Evolutionary conservation across 1,140 invertebrate species (phyloP).

Genomic region (Caenorhabditis remanei): DNA sequence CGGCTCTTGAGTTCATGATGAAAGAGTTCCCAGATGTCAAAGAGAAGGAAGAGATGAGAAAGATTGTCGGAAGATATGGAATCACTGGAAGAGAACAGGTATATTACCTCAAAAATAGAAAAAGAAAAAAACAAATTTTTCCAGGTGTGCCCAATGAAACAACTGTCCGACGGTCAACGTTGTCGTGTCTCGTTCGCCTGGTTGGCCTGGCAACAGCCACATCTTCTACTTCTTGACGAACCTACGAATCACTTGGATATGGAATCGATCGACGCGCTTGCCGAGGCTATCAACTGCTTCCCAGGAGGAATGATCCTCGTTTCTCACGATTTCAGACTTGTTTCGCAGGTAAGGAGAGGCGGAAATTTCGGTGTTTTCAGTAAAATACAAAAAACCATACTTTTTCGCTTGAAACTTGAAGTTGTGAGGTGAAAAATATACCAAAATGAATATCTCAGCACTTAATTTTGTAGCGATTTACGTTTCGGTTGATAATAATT

Average conservation of each 20-base stretch:
- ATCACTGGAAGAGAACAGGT: slow-evolving; percentile 95
- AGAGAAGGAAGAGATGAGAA: slow-evolving; percentile 98
- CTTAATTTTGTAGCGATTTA: too few species aligned
- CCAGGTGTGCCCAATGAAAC: slow-evolving; percentile 94
- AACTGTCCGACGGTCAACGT: slow-evolving; percentile 96
- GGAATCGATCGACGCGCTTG: slow-evolving; percentile 98
- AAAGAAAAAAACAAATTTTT: slow-evolving; percentile 54
- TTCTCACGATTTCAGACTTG: slow-evolving; percentile 96
- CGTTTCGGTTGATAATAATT: too few species aligned
- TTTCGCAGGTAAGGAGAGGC: slow-evolving; percentile 87
- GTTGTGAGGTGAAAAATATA: too few species aligned
- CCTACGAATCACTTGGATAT: slow-evolving; percentile 99
- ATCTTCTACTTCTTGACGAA: slow-evolving; percentile 93
- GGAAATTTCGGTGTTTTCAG: neutral
- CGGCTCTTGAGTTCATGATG: slow-evolving; percentile 98
- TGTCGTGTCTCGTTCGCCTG: slow-evolving; percentile 98
- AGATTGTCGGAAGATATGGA: slow-evolving; percentile 97
- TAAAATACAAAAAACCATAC: neutral
- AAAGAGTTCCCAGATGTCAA: slow-evolving; percentile 95
- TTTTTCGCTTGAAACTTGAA: too few species aligned
- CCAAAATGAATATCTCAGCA: too few species aligned
- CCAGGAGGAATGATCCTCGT: slow-evolving; percentile 97
- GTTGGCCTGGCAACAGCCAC: slow-evolving; percentile 93
- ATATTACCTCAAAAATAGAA: slow-evolving; percentile 34
- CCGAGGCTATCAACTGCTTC: slow-evolving; percentile 96